phyloP scores from a whole-genome alignment of 2,888 invertebrate species.

The Sesamia inferens region DNA sequence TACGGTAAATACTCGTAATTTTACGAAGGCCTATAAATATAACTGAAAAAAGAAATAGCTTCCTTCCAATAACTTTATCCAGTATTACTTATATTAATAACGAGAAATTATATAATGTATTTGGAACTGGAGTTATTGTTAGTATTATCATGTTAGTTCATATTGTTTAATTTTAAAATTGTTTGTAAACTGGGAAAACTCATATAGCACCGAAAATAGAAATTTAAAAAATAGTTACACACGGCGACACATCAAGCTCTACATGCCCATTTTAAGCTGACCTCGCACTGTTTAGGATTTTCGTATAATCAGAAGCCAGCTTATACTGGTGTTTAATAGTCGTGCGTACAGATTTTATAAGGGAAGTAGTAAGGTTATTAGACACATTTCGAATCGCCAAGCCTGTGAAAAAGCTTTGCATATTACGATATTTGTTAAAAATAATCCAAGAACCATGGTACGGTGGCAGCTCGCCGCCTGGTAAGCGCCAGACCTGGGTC shows the following conservation, averaged over 20 bases:
- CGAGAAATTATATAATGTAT: constrained; percentile 11
- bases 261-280: too few species aligned
- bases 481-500: too few species aligned
- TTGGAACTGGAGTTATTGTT: constrained; percentile 9
- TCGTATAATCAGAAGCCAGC: too few species aligned
- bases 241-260: too few species aligned
- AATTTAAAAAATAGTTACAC: too few species aligned
- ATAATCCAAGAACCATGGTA: too few species aligned
- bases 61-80: constrained; percentile 8
- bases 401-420: neutral
- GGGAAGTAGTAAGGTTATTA: too few species aligned
- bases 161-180: neutral
- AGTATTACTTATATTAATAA: constrained; percentile 3
- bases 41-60: constrained; percentile 49
- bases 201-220: neutral
- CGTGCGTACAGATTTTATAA: too few species aligned
- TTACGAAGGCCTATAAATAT: constrained; percentile 35
- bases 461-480: too few species aligned
- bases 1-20: constrained; percentile 36
- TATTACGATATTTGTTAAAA: too few species aligned
- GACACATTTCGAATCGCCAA: neutral
- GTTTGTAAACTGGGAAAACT: neutral
- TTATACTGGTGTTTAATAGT: too few species aligned
- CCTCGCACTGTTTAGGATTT: too few species aligned
- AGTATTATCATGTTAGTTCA: neutral